Base-by-base conservation (phyloP, 2,113 vertebrate species). In the Nibea coibor region DNA sequence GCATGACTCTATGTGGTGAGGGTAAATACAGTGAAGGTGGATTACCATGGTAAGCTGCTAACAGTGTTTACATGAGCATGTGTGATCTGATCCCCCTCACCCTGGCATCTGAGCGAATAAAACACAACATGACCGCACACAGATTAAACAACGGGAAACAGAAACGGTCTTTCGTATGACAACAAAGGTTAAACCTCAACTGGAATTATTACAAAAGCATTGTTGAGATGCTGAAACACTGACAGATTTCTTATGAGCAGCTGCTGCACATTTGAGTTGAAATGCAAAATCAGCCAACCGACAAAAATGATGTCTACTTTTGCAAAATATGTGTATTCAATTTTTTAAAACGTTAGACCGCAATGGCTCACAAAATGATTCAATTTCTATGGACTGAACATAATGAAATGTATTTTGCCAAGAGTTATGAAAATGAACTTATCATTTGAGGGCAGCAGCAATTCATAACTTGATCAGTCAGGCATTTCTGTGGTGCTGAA, bases 11-110 rank as follows among this genome's bases (percentile, higher is more conserved):
- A 71, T 14, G 43, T 26, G 24, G 47, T 54, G 39, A 82, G 50
- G 61, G 88, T 85, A 88, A 93, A 88, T 90, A 87, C 84, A 87
- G 85, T 73, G 11, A 51, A 19, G 59, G 54, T 83, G 87, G 87
- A 92, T 91, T 90, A 92, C 4, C 43, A 39, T 53, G 0, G 22
- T 91, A 90, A 91, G 81, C 89, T 75, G 83, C 72, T 51, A 64
- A 81, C 86, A 59, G 75, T 86, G 88, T 88, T 92, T 84, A 88
- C 81, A 88, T 66, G 69, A 71, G 50, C 57, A 72, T 59, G 72
- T 48, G 77, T n/a, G 80, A 91, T 83, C 63, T 63, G 71, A 91
- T 85, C 68, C 66, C n/a, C 0, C 39, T 84, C 70, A 61, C 64
- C 57, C 57, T 6, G 10, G 64, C 7, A 31, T 78, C 63, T 47